Percentiles rank a stretch among this genome's conserved stretches.
phyloP scores from a whole-genome alignment of 2,888 invertebrate genomes.

The Dasypolia templi region DNA sequence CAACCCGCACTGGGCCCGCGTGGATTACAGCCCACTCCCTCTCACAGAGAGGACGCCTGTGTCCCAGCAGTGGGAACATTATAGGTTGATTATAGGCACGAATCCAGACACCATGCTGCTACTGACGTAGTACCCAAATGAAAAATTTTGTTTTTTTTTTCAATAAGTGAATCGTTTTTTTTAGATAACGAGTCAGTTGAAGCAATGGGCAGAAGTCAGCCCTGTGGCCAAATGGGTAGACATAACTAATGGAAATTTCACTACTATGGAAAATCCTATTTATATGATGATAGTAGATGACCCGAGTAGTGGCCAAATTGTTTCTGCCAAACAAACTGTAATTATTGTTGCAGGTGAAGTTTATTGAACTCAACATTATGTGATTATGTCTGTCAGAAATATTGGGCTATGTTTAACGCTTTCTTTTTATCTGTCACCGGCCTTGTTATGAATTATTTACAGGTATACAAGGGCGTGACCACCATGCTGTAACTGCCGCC shows the following conservation, averaged over 20 bases:
- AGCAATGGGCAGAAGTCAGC: conserved; percentile 83
- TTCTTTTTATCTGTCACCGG: background rate
- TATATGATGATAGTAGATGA: conserved; percentile 87
- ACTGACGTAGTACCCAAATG: background rate
- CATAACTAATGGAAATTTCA: conserved; percentile 83
- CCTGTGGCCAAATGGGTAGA: conserved; percentile 84
- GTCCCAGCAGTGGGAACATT: too few relatives aligned
- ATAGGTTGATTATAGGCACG: too few relatives aligned
- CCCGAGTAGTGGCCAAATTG: conserved; percentile 85
- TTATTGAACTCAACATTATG: background rate
- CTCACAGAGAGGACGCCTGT: too few relatives aligned
- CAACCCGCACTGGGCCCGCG: too few relatives aligned
- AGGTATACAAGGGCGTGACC: conserved; percentile 88
- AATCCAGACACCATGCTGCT: background rate
- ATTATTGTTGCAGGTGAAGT: conserved; percentile 84
- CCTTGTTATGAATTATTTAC: conserved; percentile 39
- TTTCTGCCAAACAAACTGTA: conserved; percentile 84
- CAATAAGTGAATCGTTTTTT: conserved; percentile 3
- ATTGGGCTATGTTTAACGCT: background rate
- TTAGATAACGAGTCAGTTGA: conserved; percentile 82
- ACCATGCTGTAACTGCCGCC: conserved; percentile 85
- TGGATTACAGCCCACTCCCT: too few relatives aligned
- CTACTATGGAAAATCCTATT: conserved; percentile 87
- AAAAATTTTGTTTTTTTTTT: background rate
- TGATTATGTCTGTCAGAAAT: background rate